Evolutionary conservation across 1,140 invertebrate genomes (phyloP), one percentile per base, ranked within the genome.

Genomic region (Hypothenemus hampei): DNA sequence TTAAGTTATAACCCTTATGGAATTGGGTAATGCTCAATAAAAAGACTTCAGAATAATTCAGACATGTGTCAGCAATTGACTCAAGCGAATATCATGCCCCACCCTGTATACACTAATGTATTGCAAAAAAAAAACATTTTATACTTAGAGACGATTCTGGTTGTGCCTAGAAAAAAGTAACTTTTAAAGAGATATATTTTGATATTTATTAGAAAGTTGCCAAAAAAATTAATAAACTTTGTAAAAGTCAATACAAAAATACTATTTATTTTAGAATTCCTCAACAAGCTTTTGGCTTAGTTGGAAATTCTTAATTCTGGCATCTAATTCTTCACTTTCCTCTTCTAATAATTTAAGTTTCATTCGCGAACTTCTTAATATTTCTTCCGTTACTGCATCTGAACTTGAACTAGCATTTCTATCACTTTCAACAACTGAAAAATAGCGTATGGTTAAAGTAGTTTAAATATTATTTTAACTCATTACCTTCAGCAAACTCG

Each of bases 261-360:
- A 29, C 6, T 13, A n/a, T 37, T 37, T 37, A 37, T 37, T n/a
- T 6, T 37, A 37, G 16, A 37, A 37, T 1, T 2, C 8, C 16
- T n/a, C 36, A n/a, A 7, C 16, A 37, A 24, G 10, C 21, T 43
- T 43, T 37, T 37, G n/a, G 11, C 3, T 43, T 7, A 21, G 11
- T 23, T 43, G 21, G 20, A 53, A 60, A 58, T 18, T 56, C 19
- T 56, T 52, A 41, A 57, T 66, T 31, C 56, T 63, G 36, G 63
- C 33, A 56, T 72, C 70, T 10, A 73, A 62, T 24, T 65, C 65
- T 36, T 65, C 65, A 52, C 66, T 69, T 57, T 73, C 72, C 10
- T 62, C 31, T 63, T 72, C 70, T 29, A 73, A 58, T 36, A 64
- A 59, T 46, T 57, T 63, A 33, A 73, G 55, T 57, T 69, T 62